These are phyloP conservation scores for Bos javanicus DNA, from an alignment of 2,113 vertebrate species.

Conservation along the genomic window DNA sequence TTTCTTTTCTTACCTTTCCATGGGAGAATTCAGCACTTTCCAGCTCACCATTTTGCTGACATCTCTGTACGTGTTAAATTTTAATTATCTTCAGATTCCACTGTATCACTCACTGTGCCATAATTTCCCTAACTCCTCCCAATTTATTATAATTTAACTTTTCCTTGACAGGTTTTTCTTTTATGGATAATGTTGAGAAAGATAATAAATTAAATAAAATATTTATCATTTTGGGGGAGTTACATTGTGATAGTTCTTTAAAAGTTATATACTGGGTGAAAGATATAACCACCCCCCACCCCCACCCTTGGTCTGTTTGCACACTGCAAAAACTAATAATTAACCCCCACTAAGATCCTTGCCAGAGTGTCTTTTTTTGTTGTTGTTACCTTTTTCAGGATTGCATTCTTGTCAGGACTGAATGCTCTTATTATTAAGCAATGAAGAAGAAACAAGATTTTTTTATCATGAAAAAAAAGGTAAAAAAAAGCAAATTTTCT, in stretches of 20 bases:
- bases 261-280: not conserved
- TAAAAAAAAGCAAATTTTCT: not conserved
- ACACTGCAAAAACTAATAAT: not conserved
- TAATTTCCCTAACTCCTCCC: not conserved
- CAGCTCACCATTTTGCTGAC: not conserved
- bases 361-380: not conserved
- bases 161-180: not conserved
- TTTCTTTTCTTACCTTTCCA: not conserved
- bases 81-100: not conserved
- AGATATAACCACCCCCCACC: too few species aligned
- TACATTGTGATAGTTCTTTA: too few species aligned
- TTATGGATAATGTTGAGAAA: not conserved
- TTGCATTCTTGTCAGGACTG: not conserved
- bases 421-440: not conserved
- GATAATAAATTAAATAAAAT: not conserved
- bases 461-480: not conserved
- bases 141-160: not conserved
- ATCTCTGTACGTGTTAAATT: not conserved
- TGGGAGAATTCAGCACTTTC: not conserved
- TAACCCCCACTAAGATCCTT: not conserved
- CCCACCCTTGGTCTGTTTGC: too few species aligned
- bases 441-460: not conserved
- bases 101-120: not conserved
- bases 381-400: not conserved
- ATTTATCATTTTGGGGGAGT: not conserved